Percentiles rank a stretch among this genome's conserved stretches.
phyloP scores from a whole-genome alignment of 2,113 vertebrate genomes.

The Dasyurus viverrinus region DNA sequence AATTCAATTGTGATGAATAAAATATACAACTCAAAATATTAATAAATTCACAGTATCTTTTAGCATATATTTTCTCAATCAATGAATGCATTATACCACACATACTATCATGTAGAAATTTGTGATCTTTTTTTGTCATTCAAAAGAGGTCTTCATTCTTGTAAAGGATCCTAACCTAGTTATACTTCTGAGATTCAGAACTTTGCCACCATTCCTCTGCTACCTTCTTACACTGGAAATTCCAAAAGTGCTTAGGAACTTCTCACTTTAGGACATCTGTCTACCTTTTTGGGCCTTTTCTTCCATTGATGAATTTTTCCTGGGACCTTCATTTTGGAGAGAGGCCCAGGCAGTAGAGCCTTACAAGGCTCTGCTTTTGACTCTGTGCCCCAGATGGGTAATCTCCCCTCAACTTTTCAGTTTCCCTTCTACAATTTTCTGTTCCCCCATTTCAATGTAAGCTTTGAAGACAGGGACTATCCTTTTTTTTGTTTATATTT shows the following conservation, averaged over 20 bases:
- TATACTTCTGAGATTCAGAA: background rate
- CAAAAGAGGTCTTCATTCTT: background rate
- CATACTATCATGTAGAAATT: background rate
- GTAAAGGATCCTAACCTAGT: background rate
- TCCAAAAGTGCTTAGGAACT: background rate
- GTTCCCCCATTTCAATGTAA: too few species aligned
- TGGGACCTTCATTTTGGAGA: background rate
- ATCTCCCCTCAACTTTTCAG: too few species aligned
- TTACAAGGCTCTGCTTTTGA: background rate
- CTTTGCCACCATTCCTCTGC: background rate
- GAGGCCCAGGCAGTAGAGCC: too few species aligned
- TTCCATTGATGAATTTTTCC: background rate
- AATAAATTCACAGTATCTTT: background rate
- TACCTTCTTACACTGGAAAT: background rate
- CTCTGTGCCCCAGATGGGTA: background rate
- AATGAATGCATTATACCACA: background rate
- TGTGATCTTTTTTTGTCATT: background rate
- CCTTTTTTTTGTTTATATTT: background rate
- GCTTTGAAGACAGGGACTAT: background rate
- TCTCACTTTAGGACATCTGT: background rate
- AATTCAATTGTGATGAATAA: background rate
- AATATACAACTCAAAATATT: background rate
- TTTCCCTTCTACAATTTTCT: too few species aligned
- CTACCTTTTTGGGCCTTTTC: background rate
- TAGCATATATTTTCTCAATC: background rate